Evolutionary conservation across 2,797 vertebrate species (phyloP), one percentile per base, ranked within the genome.

Genomic region (Melanotaenia pygmaea): DNA sequence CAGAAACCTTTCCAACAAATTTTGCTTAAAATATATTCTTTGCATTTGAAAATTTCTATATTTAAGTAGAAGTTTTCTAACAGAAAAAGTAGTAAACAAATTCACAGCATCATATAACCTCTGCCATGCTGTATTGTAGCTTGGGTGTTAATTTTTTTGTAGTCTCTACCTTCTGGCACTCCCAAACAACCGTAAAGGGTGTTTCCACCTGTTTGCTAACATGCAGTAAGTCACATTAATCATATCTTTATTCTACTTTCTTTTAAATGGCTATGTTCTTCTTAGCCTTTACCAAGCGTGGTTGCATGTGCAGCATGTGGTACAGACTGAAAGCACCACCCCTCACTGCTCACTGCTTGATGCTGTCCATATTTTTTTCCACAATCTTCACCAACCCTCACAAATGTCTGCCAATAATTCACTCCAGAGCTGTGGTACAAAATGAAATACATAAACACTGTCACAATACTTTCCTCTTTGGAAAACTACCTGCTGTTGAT

Each of bases 401-500:
- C 12, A 37, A 37, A 26, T 1, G 11, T 35, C n/a, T 34, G 43
- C 43, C 32, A 69, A 37, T 69, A 50, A 13, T 24, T n/a, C 22
- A 35, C 30, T 20, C 14, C 45, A 18, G 40, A 13, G n/a, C 56
- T 47, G 40, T 20, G 13, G 50, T 20, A 43, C 35, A 47, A 32
- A 59, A 35, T 35, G n/a, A 64, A 65, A 45, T 40, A 0, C 22
- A 24, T 34, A 35, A 18, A 32, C n/a, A 12, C 38, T 10, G 16
- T 34, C 56, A 34, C 8, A 18, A 1, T 47, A 9, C 30, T 14
- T 67, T 45, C 26, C 51, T 4, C 20, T 1, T 12, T 32, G 32
- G 12, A 61, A 54, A 67, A 58, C 9, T 22, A 30, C 12, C 34
- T 14, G 18, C 34, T 63, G 38, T 53, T 76, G 64, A 70, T 12